Percentiles rank a stretch among this genome's conserved stretches.
Evolutionary conservation across 2,113 vertebrate genomes (phyloP).

Genomic region (Perccottus glenii): DNA sequence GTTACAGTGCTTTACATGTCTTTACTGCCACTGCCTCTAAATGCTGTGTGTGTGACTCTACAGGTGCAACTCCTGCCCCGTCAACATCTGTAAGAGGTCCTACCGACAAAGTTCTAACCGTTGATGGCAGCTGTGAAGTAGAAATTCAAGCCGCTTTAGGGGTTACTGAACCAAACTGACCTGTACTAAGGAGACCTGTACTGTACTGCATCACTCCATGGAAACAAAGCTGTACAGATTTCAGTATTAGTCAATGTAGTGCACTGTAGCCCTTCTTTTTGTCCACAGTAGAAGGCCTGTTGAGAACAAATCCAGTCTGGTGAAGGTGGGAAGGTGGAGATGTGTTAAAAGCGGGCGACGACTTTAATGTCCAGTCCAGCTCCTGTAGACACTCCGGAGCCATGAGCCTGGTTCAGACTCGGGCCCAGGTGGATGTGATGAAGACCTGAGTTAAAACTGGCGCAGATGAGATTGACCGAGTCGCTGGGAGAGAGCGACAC

Average conservation of each 20-base stretch:
- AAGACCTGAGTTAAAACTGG: conserved; percentile 85
- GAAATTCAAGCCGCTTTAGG: no score
- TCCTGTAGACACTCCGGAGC: conserved; percentile 43
- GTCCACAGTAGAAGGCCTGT: neutral
- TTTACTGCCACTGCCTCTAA: neutral
- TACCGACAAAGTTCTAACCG: no score
- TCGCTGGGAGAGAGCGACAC: conserved; percentile 83
- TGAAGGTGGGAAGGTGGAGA: no score
- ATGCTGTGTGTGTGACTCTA: conserved; percentile 5
- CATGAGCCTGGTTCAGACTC: conserved; percentile 47
- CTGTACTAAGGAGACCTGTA: no score
- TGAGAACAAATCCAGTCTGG: neutral
- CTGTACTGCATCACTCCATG: no score
- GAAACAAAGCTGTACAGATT: neutral
- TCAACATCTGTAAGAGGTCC: no score
- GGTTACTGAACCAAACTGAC: no score
- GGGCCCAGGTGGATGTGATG: conserved; percentile 80
- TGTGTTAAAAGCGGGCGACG: conserved; percentile 65
- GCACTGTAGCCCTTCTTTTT: neutral
- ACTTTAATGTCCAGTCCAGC: conserved; percentile 58
- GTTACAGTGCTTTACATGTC: neutral
- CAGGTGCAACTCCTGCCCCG: neutral
- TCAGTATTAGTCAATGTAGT: conserved; percentile 7
- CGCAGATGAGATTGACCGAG: conserved; percentile 83
- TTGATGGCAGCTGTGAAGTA: no score